Percentiles rank a stretch among this genome's conserved stretches.
These are phyloP conservation scores for Pseudorectes ferrugineus DNA, from an alignment of 2,113 vertebrate species.

Conservation along the genomic window DNA sequence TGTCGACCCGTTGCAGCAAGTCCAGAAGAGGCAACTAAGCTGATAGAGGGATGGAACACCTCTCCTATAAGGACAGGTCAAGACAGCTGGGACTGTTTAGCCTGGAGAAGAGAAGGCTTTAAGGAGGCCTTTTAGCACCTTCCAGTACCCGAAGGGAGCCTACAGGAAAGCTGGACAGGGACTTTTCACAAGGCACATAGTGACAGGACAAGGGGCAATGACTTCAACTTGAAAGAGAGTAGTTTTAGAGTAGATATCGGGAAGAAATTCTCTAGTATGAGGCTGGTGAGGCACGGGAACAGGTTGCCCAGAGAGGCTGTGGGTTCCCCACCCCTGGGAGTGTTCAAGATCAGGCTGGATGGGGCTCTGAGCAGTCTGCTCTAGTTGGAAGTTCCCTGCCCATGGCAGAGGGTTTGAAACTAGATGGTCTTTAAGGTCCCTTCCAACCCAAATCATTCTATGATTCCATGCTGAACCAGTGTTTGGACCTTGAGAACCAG, in stretches of 20 bases:
- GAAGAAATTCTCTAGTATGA: neutral
- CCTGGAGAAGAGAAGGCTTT: neutral
- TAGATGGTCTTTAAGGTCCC: neutral
- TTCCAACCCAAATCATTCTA: neutral
- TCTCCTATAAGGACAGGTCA: neutral
- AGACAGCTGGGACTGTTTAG: neutral
- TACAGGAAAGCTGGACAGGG: neutral
- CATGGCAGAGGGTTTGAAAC: neutral
- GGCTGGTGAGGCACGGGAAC: neutral
- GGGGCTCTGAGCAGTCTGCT: neutral
- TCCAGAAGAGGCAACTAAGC: neutral
- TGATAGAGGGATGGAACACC: neutral
- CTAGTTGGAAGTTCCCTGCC: neutral
- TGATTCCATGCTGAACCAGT: neutral
- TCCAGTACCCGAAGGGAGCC: neutral
- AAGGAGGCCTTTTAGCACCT: neutral
- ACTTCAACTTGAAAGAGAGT: neutral
- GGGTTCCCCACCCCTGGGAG: neutral
- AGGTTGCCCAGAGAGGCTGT: too few species aligned
- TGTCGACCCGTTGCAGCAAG: accelerated
- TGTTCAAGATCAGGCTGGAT: neutral
- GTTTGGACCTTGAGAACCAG: neutral
- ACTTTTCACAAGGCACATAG: neutral
- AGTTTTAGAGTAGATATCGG: neutral
- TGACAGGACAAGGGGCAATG: neutral